Conservation (phyloP, 2,113 vertebrate species). For the Heloderma charlesbogerti region DNA sequence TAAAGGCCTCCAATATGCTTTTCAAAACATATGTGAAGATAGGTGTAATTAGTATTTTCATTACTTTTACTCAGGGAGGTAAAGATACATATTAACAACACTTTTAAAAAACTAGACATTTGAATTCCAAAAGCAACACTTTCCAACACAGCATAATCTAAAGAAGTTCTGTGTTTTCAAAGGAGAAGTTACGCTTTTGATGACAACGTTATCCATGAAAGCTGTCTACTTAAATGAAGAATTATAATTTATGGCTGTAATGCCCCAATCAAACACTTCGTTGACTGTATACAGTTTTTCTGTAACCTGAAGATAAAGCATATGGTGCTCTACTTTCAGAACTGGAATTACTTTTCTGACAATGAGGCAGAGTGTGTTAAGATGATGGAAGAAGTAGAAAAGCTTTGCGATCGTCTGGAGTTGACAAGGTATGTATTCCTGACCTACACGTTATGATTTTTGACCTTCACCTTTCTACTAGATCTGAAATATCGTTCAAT, state of each 20-base stretch:
- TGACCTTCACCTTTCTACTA: slow-evolving; percentile 57
- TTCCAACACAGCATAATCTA: not conserved
- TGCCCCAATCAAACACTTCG: slow-evolving; percentile 17
- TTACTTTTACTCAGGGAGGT: not conserved
- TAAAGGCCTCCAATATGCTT: not conserved
- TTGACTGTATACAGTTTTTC: slow-evolving; percentile 28
- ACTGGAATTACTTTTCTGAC: slow-evolving; percentile 96
- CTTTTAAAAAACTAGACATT: not conserved
- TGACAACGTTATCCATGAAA: not conserved
- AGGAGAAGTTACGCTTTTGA: not conserved
- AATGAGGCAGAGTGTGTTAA: slow-evolving; percentile 91
- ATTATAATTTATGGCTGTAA: slow-evolving; percentile 1
- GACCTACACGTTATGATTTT: slow-evolving; percentile 29
- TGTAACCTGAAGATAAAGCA: slow-evolving; percentile 58
- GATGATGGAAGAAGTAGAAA: slow-evolving; percentile 99
- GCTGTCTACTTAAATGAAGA: not conserved
- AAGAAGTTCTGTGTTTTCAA: not conserved
- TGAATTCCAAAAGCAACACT: not conserved
- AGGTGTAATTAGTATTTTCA: not conserved
- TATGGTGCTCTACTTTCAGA: slow-evolving; percentile 82
- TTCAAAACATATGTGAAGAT: not conserved
- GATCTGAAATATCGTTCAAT: slow-evolving; percentile 66
- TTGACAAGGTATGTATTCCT: slow-evolving; percentile 84
- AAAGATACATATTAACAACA: not conserved
- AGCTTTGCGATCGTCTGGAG: slow-evolving; percentile 96